Percentiles rank a stretch among this genome's conserved stretches.
phyloP scores from a whole-genome alignment of 2,888 invertebrate species.

The Diarsia mendica region DNA sequence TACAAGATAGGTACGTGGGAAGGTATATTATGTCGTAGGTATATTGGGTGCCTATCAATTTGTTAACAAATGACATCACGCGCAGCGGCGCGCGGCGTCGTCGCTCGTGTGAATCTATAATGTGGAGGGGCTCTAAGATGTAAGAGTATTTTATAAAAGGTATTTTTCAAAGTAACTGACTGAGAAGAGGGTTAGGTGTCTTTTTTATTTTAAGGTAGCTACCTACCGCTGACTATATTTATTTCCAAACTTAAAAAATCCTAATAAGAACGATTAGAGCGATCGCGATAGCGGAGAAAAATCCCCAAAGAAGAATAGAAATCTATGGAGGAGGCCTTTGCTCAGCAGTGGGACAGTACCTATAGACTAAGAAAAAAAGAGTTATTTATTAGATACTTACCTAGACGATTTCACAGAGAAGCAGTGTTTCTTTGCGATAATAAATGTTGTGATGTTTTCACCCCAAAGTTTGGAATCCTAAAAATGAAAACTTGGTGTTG shows the following conservation, averaged over 20 bases:
- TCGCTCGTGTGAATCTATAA: constrained; percentile 58
- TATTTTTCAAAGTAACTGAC: constrained; percentile 36
- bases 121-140: constrained; percentile 36
- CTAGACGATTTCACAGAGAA: no score
- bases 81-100: constrained; percentile 47
- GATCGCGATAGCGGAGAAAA: no score
- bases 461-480: background rate
- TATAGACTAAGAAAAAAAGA: no score
- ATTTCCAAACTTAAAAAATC: background rate
- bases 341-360: no score
- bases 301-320: no score
- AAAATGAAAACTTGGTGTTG: background rate
- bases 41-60: constrained; percentile 58
- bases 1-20: constrained; percentile 40
- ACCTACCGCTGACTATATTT: background rate
- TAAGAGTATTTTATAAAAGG: constrained; percentile 41
- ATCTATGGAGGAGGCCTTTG: no score
- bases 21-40: constrained; percentile 48
- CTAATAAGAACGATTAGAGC: no score
- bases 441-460: background rate
- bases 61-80: constrained; percentile 63
- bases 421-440: background rate
- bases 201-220: constrained; percentile 2
- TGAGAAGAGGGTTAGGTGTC: constrained; percentile 3
- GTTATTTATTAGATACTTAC: no score